Percentiles rank a stretch among this genome's conserved stretches.
Evolutionary conservation across 2,888 invertebrate species (phyloP).

Genomic region (Zootermopsis nevadensis): DNA sequence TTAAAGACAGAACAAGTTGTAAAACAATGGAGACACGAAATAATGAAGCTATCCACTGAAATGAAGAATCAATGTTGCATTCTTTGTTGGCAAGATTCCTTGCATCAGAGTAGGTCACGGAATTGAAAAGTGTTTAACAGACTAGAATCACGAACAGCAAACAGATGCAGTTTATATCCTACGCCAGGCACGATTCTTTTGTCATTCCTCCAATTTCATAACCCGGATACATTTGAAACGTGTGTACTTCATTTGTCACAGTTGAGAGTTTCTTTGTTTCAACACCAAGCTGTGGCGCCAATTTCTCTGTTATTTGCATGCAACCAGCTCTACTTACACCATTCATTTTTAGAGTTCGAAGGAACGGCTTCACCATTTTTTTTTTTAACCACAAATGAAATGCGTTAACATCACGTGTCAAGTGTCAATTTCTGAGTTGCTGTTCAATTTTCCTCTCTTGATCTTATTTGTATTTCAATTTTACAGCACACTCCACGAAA

Average conservation of each 20-base stretch:
- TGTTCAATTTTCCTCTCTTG: no score
- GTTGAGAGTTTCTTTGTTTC: not conserved
- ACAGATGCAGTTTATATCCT: not conserved
- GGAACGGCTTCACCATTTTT: no score
- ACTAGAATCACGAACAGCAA: constrained; percentile 10
- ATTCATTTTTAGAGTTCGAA: no score
- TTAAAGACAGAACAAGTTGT: no score
- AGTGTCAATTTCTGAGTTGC: no score
- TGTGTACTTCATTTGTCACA: no score
- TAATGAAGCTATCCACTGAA: no score
- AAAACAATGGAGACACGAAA: not conserved
- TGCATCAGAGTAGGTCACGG: constrained; percentile 13
- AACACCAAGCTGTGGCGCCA: not conserved
- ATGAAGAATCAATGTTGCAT: not conserved
- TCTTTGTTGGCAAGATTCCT: not conserved
- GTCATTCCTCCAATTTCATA: constrained; percentile 6
- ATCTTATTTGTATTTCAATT: no score
- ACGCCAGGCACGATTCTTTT: not conserved
- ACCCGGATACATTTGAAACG: not conserved
- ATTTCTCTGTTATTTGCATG: not conserved
- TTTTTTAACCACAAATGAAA: no score
- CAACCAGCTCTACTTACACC: no score
- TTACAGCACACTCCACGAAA: no score
- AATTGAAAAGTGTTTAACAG: not conserved
- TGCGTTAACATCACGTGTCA: no score